Base-by-base conservation (phyloP, 1,140 invertebrate species). In the Scaptomyza graminum region DNA sequence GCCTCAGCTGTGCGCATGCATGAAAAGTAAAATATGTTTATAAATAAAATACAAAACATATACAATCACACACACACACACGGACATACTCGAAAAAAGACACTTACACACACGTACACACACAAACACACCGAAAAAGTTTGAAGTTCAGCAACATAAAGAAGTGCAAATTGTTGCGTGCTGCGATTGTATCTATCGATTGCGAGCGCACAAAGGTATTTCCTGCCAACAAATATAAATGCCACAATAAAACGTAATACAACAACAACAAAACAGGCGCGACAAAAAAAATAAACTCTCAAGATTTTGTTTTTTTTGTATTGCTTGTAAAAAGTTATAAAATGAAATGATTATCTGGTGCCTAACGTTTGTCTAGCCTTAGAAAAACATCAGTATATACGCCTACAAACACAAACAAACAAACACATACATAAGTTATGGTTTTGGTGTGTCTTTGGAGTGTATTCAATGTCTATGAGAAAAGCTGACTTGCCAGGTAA, bases 101-200 rank as follows among this genome's bases (percentile, higher is more conserved):
- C 18, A 22, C 18, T 22, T 22, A 1, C 0, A 22, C 18, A 22
- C 56, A 37, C 41, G 44, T 61, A 22, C 15, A 57, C 52, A 62
- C 46, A 51, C 61, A 39, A 44, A 8, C 37, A 49, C 67, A 56
- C 41, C 31, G 31, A 34, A 34, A 75, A 85, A 87, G 78, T 85
- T 85, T 85, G 82, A 85, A 85, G 82, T 88, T 88, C 67, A 60
- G 55, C 72, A 73, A 71, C 83, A 88, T 88, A 88, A 88, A 88
- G 83, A 88, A 88, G 83, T 88, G 83, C 83, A 88, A 88, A 88
- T 88, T 88, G 83, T 88, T 88, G 83, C 83, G 83, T 88, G 83
- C 54, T 88, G 72, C 83, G 83, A 87, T 87, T 87, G 82, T 88
- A 87, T 87, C 83, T 87, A 88, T 87, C 83, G 82, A 85, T 87